These are phyloP conservation scores for Heteromyza rotundicornis DNA, from an alignment of 2,888 invertebrate species.

Conservation along the genomic window DNA sequence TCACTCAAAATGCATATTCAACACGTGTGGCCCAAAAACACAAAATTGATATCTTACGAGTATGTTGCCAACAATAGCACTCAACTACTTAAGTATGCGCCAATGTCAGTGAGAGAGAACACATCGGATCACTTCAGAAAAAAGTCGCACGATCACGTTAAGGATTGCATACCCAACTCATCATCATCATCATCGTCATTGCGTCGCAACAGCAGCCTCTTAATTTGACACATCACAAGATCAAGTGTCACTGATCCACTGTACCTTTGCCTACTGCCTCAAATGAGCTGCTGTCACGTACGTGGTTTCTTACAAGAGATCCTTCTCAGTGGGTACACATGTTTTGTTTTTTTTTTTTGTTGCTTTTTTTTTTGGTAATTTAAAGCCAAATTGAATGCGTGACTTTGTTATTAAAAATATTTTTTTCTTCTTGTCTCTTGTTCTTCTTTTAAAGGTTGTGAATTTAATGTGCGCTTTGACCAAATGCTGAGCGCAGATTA, in stretches of 20 bases:
- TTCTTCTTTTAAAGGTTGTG: not conserved
- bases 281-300: slow-evolving; percentile 32
- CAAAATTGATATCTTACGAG: not conserved
- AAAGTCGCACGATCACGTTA: slow-evolving; percentile 54
- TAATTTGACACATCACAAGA: slow-evolving; percentile 59
- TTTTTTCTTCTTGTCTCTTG: not conserved
- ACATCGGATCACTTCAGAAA: slow-evolving; percentile 24
- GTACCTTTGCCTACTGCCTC: not conserved
- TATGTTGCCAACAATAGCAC: slow-evolving; percentile 32
- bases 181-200: not conserved
- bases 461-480: not conserved
- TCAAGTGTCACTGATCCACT: slow-evolving; percentile 54
- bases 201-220: slow-evolving; percentile 48
- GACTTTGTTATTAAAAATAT: slow-evolving; percentile 18
- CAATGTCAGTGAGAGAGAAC: slow-evolving; percentile 33
- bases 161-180: too few relatives aligned
- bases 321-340: not conserved
- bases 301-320: slow-evolving; percentile 13
- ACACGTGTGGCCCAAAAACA: not conserved
- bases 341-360: not conserved
- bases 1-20: slow-evolving; percentile 1
- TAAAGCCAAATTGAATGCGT: slow-evolving; percentile 17
- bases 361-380: slow-evolving; percentile 3
- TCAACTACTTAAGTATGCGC: slow-evolving; percentile 57
- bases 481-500: slow-evolving; percentile 42